Conservation (phyloP, 2,113 vertebrate genomes). For the Notarius lentiginosus region DNA sequence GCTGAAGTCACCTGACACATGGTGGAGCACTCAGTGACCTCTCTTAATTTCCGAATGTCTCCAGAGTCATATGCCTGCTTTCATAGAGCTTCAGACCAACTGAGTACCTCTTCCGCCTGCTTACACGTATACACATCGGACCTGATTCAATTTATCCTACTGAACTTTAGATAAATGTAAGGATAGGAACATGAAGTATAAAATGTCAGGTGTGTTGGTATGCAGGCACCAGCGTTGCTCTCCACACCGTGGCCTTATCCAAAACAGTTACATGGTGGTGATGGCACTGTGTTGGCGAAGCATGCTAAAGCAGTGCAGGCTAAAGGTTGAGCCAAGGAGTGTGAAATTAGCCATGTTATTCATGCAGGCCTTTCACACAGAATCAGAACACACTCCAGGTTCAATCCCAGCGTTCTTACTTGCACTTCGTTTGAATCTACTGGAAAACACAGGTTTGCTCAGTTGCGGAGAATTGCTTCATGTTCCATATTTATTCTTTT, state of each 20-base stretch:
- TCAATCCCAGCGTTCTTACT: background rate
- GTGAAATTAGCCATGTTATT: constrained; percentile 77
- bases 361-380: constrained; percentile 55
- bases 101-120: constrained; percentile 23
- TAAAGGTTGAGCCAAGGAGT: constrained; percentile 71
- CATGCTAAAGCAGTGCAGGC: constrained; percentile 22
- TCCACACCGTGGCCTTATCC: constrained; percentile 45
- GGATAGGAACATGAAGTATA: background rate
- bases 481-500: background rate
- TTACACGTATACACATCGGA: background rate
- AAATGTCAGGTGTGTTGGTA: constrained; percentile 51
- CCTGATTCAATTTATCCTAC: background rate
- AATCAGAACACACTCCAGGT: constrained; percentile 33
- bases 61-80: background rate
- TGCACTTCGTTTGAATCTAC: constrained; percentile 9
- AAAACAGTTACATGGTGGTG: constrained; percentile 60
- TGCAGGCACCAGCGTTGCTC: background rate
- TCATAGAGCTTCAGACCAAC: background rate
- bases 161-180: constrained; percentile 13
- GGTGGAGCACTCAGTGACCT: constrained; percentile 72
- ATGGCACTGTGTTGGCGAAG: constrained; percentile 55
- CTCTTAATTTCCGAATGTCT: constrained; percentile 34
- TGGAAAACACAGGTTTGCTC: background rate
- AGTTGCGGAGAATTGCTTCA: background rate
- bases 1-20: constrained; percentile 75